Evolutionary conservation across 2,888 invertebrate species (phyloP).

Genomic region (Leucophenga montana): DNA sequence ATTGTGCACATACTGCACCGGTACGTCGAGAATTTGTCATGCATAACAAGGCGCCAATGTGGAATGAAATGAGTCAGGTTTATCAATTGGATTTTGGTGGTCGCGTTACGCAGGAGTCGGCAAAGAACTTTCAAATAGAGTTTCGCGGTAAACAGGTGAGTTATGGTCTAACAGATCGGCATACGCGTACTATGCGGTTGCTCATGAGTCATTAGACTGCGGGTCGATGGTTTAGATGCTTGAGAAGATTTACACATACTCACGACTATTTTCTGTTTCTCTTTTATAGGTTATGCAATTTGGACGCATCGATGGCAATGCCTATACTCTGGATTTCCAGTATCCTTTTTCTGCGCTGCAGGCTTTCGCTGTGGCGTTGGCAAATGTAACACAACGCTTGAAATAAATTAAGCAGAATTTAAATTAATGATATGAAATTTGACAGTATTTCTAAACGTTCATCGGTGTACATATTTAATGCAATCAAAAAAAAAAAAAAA

Average conservation of each 20-base stretch:
- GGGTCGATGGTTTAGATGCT: too few species aligned
- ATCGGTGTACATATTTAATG: slow-evolving; percentile 5
- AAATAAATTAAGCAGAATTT: slow-evolving; percentile 62
- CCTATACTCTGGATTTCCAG: slow-evolving; percentile 98
- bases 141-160: slow-evolving; percentile 94
- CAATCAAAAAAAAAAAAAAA: too few species aligned
- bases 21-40: slow-evolving; percentile 89
- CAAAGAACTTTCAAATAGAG: slow-evolving; percentile 99
- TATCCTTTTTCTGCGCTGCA: slow-evolving; percentile 98
- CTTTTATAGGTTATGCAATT: slow-evolving; percentile 96
- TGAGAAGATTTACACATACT: too few species aligned
- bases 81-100: slow-evolving; percentile 99
- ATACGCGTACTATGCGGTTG: neutral
- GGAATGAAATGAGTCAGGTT: slow-evolving; percentile 99
- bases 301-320: slow-evolving; percentile 97
- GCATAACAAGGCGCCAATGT: slow-evolving; percentile 98
- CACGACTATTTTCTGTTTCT: neutral
- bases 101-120: slow-evolving; percentile 98
- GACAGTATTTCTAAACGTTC: neutral
- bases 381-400: slow-evolving; percentile 73
- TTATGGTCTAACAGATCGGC: slow-evolving; percentile 1
- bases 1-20: slow-evolving; percentile 71
- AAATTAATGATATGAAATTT: neutral
- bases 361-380: slow-evolving; percentile 97
- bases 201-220: too few species aligned